phyloP scores from a whole-genome alignment of 2,888 invertebrate species.

The Heliconius aoede region DNA sequence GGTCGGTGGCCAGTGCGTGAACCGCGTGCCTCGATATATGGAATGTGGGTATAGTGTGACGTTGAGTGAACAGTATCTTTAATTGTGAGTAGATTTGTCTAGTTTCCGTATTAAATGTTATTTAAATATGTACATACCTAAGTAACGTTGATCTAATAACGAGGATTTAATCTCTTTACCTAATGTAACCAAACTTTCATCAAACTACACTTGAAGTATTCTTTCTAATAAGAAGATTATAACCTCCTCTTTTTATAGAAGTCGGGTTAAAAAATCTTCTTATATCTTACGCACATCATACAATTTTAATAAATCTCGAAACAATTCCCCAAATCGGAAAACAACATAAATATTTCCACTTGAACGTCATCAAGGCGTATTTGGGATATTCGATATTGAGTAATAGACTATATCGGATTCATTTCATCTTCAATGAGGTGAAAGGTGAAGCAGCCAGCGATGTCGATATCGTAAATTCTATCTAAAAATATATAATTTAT shows the following conservation, averaged over 20 bases:
- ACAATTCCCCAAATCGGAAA: constrained; percentile 21
- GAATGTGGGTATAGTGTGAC: constrained; percentile 28
- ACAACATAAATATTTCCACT: constrained; percentile 31
- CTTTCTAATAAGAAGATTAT: no score
- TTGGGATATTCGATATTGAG: constrained; percentile 53
- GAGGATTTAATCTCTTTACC: no score
- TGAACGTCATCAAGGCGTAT: constrained; percentile 53
- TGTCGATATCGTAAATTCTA: constrained; percentile 52
- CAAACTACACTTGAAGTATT: no score
- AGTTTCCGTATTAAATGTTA: background rate
- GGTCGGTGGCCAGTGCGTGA: constrained; percentile 60
- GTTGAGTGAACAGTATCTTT: background rate
- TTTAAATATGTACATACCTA: background rate
- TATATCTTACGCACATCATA: background rate
- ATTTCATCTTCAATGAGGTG: constrained; percentile 62
- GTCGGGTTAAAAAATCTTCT: background rate
- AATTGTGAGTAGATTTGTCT: background rate
- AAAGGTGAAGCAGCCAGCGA: constrained; percentile 51
- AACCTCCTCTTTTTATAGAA: no score
- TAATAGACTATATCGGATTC: constrained; percentile 53
- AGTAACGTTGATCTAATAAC: background rate
- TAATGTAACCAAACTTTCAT: no score
- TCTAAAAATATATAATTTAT: constrained; percentile 60
- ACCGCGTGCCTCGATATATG: constrained; percentile 38
- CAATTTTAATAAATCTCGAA: background rate